Evolutionary conservation across 2,888 invertebrate genomes (phyloP).

Genomic region (Esperia sulphurella): DNA sequence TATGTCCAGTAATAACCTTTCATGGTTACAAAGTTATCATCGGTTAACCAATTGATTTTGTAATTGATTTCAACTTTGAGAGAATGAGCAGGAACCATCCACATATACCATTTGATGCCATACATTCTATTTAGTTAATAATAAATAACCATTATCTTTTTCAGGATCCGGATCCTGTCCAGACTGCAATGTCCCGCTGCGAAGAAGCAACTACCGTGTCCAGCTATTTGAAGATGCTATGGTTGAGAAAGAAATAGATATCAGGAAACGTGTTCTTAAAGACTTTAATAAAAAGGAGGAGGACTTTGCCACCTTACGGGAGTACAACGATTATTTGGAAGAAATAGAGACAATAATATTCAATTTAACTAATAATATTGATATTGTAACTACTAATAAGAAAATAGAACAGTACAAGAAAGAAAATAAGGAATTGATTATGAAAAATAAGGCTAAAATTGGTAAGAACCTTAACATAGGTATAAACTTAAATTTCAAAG

Average conservation of each 20-base stretch:
- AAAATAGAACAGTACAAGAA: conserved; percentile 94
- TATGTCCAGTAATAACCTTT: no score
- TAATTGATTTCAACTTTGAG: no score
- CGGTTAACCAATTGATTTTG: no score
- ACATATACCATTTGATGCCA: no score
- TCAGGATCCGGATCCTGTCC: conserved; percentile 95
- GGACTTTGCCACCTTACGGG: conserved; percentile 90
- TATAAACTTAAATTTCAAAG: no score
- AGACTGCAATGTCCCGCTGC: conserved; percentile 92
- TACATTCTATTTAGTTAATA: no score
- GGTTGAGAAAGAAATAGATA: conserved; percentile 98
- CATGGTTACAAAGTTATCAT: no score
- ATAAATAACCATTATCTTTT: conserved; percentile 56
- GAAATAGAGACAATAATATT: conserved; percentile 95
- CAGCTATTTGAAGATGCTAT: conserved; percentile 97
- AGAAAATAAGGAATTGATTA: conserved; percentile 91
- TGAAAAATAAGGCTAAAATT: conserved; percentile 87
- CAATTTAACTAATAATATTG: conserved; percentile 93
- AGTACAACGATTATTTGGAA: conserved; percentile 98
- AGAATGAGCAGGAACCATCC: no score
- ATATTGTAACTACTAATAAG: conserved; percentile 92
- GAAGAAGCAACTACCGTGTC: conserved; percentile 93
- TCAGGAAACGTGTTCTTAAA: conserved; percentile 90
- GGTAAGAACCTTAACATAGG: conserved; percentile 46
- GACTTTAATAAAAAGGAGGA: conserved; percentile 98